Evolutionary conservation across 2,888 invertebrate genomes (phyloP).

Genomic region (Girardia tigrina): DNA sequence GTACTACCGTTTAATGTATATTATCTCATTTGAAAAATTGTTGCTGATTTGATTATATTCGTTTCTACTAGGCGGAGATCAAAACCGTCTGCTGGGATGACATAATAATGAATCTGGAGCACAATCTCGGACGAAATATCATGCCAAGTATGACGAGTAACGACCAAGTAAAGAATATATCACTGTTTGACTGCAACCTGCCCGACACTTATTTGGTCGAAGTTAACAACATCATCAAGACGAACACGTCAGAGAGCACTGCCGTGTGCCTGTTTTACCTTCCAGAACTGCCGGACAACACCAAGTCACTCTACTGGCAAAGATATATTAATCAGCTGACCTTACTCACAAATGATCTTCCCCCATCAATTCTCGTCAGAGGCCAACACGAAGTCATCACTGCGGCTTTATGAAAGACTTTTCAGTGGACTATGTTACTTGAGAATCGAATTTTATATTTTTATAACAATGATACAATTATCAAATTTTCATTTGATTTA

Average conservation of each 20-base stretch:
- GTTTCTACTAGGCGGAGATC: slow-evolving; percentile 38
- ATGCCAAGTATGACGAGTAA: not conserved
- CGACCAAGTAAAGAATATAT: not conserved
- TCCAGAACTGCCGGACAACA: not conserved
- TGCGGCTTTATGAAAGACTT: not conserved
- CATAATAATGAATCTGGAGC: slow-evolving; percentile 27
- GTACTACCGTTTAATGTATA: no score
- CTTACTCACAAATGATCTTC: not conserved
- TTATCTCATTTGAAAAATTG: no score
- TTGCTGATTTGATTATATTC: no score
- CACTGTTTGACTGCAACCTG: not conserved
- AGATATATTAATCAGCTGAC: not conserved
- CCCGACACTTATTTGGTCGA: not conserved
- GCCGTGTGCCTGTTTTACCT: not conserved
- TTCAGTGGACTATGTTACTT: no score
- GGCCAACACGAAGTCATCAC: not conserved
- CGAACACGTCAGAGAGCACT: not conserved
- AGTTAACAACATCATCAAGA: not conserved
- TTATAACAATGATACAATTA: no score
- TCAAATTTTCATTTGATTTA: no score
- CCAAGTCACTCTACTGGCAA: not conserved
- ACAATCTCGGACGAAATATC: not conserved
- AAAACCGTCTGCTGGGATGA: slow-evolving; percentile 30
- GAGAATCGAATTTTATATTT: no score
- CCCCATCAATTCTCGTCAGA: not conserved